Percentiles rank a stretch among this genome's conserved stretches.
Conservation (phyloP, 2,797 vertebrate genomes). For the Pangasius mekongensis region DNA sequence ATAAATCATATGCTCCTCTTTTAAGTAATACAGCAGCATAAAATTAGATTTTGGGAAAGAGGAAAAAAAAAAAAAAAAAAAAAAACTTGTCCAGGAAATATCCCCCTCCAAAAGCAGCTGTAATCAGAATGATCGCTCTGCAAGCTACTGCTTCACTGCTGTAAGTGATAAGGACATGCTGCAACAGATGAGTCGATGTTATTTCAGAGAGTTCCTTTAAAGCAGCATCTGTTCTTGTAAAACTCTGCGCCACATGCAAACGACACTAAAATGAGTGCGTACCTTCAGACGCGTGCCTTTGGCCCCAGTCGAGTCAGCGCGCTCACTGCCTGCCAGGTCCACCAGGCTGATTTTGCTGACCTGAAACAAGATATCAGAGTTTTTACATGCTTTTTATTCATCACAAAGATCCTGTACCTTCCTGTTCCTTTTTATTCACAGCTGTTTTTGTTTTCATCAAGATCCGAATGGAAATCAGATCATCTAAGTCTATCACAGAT, state of each 20-base stretch:
- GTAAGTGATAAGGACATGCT: neutral
- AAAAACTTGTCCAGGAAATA: neutral
- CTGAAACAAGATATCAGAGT: conserved; percentile 68
- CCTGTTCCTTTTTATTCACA: neutral
- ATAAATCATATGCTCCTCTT: neutral
- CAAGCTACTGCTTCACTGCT: neutral
- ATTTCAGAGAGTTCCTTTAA: neutral
- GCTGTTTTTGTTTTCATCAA: neutral
- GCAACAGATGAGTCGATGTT: neutral
- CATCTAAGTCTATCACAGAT: neutral
- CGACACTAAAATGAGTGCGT: conserved; percentile 45
- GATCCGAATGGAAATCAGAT: neutral
- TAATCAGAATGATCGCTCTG: neutral
- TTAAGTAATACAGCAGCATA: neutral
- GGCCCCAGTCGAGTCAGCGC: conserved; percentile 96
- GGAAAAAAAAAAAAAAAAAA: neutral
- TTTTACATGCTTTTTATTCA: neutral
- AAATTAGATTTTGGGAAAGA: neutral
- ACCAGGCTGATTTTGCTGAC: conserved; percentile 99
- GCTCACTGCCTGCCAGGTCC: conserved; percentile 94
- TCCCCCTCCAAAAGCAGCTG: neutral
- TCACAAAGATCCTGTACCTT: neutral
- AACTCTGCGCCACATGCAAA: neutral
- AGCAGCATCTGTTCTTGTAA: conserved; percentile 17
- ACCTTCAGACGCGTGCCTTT: conserved; percentile 97